These are phyloP conservation scores for Linnaemya vulpina DNA, from an alignment of 2,888 invertebrate species.

Conservation along the genomic window DNA sequence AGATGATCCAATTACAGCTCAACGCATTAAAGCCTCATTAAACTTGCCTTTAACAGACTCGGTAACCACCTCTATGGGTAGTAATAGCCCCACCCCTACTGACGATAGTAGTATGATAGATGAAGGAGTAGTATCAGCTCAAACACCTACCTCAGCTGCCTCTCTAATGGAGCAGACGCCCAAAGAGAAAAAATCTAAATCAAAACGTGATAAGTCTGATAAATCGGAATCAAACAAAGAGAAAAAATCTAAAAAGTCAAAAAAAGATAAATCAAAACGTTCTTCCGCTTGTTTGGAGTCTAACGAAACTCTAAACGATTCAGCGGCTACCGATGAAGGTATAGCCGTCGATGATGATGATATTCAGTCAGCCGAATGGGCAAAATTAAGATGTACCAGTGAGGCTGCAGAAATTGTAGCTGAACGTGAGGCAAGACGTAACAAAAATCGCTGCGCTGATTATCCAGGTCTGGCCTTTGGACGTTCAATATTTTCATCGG, in stretches of 20 bases:
- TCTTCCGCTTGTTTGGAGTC: constrained; percentile 75
- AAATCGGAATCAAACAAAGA: constrained; percentile 76
- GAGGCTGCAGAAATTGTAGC: constrained; percentile 94
- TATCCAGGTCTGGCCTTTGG: constrained; percentile 96
- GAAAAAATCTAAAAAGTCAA: constrained; percentile 77
- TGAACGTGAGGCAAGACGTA: constrained; percentile 89
- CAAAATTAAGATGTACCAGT: constrained; percentile 93
- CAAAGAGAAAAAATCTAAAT: constrained; percentile 71
- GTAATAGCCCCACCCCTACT: constrained; percentile 82
- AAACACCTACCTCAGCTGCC: constrained; percentile 70
- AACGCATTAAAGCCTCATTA: constrained; percentile 74
- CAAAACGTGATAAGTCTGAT: constrained; percentile 73
- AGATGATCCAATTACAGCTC: constrained; percentile 65
- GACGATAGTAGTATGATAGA: constrained; percentile 81
- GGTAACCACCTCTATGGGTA: constrained; percentile 79
- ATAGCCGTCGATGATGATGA: constrained; percentile 87
- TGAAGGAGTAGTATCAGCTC: constrained; percentile 75
- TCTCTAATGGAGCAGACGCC: constrained; percentile 64
- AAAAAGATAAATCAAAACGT: constrained; percentile 78
- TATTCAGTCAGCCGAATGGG: constrained; percentile 91
- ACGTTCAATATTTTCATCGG: constrained; percentile 96
- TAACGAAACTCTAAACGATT: constrained; percentile 73
- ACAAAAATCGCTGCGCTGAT: constrained; percentile 92
- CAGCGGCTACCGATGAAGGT: constrained; percentile 83
- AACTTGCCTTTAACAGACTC: constrained; percentile 80